Base-by-base conservation (phyloP, 2,797 vertebrate genomes). In the Anabas testudineus region DNA sequence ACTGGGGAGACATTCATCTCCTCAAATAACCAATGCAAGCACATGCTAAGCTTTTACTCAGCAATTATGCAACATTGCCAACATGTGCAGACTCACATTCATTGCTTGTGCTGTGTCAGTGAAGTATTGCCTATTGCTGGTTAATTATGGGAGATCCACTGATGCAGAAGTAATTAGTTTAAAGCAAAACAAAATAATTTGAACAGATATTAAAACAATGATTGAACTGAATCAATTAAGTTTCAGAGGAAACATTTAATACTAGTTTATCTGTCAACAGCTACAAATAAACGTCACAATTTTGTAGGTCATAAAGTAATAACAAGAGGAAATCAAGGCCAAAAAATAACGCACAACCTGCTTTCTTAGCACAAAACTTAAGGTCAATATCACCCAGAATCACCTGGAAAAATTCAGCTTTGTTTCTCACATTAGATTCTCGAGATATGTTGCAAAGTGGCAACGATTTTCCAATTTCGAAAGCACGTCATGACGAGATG, bases 341-440 rank as follows among this genome's bases (percentile, higher is more conserved):
- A 26, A 4, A 26, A 6, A 30, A n/a, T n/a, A n/a, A 6, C 26
- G 7, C 26, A 30, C 6, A 30, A 13, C 2, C 18, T 26, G 10
- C 15, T 34, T 43, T 21, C 34, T 19, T 19, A 21, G 9, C 42
- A 36, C 26, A 30, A 7, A 36, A 18, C 26, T 7, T 3, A 12
- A 15, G n/a, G 5, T n/a, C 34, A 12, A 22, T 21, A 5, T 69
- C 43, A 36, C 32, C 66, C 67, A 62, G 22, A 53, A 19, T 13
- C 24, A 47, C n/a, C 49, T 70, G 51, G 16, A 62, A 54, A 72
- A 34, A 58, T 12, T 4, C 47, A 15, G 21, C 28, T 19, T 10
- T 52, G n/a, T 24, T 42, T 53, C 21, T 32, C 15, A 36, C 13
- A 41, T 47, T 13, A 19, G 12, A 10, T 4, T 36, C 10, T 26